Base-by-base conservation (phyloP, 37 sponge, comb jelly and placozoan species). In the Cliona cf. orientalis region DNA sequence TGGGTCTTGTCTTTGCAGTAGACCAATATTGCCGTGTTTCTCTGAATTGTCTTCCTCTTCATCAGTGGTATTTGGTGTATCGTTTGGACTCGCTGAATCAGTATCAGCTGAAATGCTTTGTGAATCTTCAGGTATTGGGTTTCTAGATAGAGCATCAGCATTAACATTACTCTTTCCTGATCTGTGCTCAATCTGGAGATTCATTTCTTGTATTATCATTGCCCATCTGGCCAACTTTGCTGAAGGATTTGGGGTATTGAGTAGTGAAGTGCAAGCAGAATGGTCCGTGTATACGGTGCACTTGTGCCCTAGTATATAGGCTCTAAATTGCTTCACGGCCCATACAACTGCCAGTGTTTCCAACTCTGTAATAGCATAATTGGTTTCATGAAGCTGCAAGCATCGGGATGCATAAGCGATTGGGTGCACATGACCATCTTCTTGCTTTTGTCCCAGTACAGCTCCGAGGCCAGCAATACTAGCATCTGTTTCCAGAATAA, bases 281-380 rank as follows among this genome's bases (percentile, higher is more conserved):
- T 86, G 87, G 37, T 86, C 87, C n/a, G 87, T 86, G 65, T 45
- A 49, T 19, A 86, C 80, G 32, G 19, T 28, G 65, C 75, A 74
- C 4, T 6, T 45, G 38, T 83, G 75, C 5, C 84, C 84, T 5
- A 65, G 55, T 3, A 86, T 11, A 44, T 86, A 86, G 14, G 71
- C 58, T 0, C 87, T 46, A 32, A 71, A 86, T 29, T 75, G 38
- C 32, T 57, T 67, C 29, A 55, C 61, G 17, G 86, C 86, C 66
- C 72, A 78, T 21, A 71, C 73, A 6, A 64, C 56, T 64, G 67
- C 87, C 17, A 78, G 73, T 35, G 80, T 72, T 43, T 86, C 80
- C 28, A 86, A 38, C 65, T 78, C 80, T 9, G 80, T 60, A 23
- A 71, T 60, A 14, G 58, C 35, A 37, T 79, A 86, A 34, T 86